phyloP scores from a whole-genome alignment of 2,888 invertebrate species.

The Nipponacmea schrenckii region DNA sequence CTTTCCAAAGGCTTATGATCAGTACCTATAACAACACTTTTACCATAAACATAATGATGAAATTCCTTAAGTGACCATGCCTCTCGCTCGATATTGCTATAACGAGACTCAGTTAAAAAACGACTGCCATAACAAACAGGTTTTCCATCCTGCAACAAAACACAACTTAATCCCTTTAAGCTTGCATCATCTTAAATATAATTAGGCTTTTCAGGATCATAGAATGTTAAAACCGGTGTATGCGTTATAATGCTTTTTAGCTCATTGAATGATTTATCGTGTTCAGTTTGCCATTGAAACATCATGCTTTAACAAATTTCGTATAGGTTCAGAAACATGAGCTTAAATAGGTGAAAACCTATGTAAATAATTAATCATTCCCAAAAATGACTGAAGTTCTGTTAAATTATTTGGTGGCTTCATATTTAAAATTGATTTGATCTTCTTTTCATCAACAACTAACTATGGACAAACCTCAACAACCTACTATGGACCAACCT shows the following conservation, averaged over 20 bases:
- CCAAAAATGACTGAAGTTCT: constrained; percentile 17
- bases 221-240: neutral
- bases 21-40: constrained; percentile 27
- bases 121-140: constrained; percentile 35
- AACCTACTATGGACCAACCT: too few species aligned
- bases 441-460: constrained; percentile 22
- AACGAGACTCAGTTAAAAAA: constrained; percentile 31
- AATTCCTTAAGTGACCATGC: constrained; percentile 30
- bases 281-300: neutral
- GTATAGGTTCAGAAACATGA: neutral
- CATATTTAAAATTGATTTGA: constrained; percentile 25
- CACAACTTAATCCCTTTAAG: constrained; percentile 29
- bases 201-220: neutral
- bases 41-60: constrained; percentile 28
- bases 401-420: constrained; percentile 15
- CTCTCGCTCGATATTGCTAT: constrained; percentile 36
- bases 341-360: constrained; percentile 18
- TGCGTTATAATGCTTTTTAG: neutral
- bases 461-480: too few species aligned
- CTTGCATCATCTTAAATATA: constrained; percentile 29
- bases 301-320: neutral
- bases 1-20: constrained; percentile 35
- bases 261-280: neutral
- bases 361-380: constrained; percentile 9
- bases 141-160: constrained; percentile 34